Conservation (phyloP, 2,888 invertebrate species). For the Apocheima hispidaria region DNA sequence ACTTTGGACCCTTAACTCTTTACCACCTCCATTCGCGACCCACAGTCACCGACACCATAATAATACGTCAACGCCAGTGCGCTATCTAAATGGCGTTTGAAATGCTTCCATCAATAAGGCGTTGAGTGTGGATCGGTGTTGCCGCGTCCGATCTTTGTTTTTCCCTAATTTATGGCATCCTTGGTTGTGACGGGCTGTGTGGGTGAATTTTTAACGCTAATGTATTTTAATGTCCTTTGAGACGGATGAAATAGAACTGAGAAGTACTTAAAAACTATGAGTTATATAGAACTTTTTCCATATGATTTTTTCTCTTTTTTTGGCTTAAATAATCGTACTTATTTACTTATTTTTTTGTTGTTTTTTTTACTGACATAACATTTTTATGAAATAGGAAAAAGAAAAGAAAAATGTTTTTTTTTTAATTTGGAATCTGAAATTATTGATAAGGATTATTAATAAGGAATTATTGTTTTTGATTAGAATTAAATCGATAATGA, state of each 20-base stretch:
- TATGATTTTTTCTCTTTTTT: too few species aligned
- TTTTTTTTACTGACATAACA: too few species aligned
- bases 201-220: constrained; percentile 43
- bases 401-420: too few species aligned
- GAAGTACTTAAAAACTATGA: background rate
- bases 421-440: too few species aligned
- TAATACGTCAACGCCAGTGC: constrained; percentile 80
- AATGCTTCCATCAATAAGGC: constrained; percentile 84
- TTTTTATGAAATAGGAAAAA: too few species aligned
- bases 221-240: constrained; percentile 34
- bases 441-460: too few species aligned
- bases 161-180: constrained; percentile 59
- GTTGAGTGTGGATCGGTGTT: constrained; percentile 78
- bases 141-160: constrained; percentile 60
- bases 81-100: constrained; percentile 84
- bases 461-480: too few species aligned
- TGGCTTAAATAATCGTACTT: too few species aligned
- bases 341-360: too few species aligned
- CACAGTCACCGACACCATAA: constrained; percentile 63
- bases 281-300: too few species aligned
- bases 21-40: constrained; percentile 40
- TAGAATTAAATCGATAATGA: too few species aligned
- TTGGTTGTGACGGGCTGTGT: constrained; percentile 44
- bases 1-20: constrained; percentile 4
- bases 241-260: constrained; percentile 8